These are phyloP conservation scores for Papilio glaucus DNA, from an alignment of 1,140 invertebrate species.

Conservation along the genomic window DNA sequence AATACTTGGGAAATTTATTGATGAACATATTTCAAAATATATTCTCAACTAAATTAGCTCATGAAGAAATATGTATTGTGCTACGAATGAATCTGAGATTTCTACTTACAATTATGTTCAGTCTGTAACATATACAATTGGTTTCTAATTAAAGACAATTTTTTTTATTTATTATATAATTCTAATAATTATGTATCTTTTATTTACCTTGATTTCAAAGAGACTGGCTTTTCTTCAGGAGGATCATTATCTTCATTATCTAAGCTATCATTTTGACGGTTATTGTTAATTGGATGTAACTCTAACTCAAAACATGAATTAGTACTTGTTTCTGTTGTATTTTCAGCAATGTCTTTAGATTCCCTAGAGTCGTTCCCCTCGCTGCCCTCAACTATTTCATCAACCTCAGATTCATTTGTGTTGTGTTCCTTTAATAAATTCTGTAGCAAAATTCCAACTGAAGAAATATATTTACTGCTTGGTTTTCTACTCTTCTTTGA, in stretches of 20 bases:
- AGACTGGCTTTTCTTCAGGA: conserved; percentile 81
- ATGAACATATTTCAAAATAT: too few relatives aligned
- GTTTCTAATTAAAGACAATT: too few relatives aligned
- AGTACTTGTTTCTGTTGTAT: background rate
- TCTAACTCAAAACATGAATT: conserved; percentile 36
- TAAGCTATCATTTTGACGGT: conserved; percentile 47
- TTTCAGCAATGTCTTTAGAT: background rate
- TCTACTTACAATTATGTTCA: too few relatives aligned
- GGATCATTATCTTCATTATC: conserved; percentile 75
- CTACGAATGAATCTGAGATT: too few relatives aligned
- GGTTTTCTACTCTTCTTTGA: conserved; percentile 61
- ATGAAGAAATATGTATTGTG: too few relatives aligned
- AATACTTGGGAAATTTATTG: too few relatives aligned
- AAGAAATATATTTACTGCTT: conserved; percentile 56
- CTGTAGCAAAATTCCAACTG: conserved; percentile 67
- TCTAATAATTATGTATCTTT: background rate
- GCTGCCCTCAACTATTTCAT: conserved; percentile 48
- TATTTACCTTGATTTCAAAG: conserved; percentile 83
- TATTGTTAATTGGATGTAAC: conserved; percentile 45
- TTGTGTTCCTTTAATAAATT: conserved; percentile 67
- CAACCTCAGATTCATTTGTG: conserved; percentile 47
- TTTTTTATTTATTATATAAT: too few relatives aligned
- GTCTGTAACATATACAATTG: too few relatives aligned
- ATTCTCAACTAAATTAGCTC: too few relatives aligned
- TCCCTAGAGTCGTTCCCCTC: conserved; percentile 47